Conservation (phyloP, 2,888 invertebrate genomes). For the Sarcophaga variegata region DNA sequence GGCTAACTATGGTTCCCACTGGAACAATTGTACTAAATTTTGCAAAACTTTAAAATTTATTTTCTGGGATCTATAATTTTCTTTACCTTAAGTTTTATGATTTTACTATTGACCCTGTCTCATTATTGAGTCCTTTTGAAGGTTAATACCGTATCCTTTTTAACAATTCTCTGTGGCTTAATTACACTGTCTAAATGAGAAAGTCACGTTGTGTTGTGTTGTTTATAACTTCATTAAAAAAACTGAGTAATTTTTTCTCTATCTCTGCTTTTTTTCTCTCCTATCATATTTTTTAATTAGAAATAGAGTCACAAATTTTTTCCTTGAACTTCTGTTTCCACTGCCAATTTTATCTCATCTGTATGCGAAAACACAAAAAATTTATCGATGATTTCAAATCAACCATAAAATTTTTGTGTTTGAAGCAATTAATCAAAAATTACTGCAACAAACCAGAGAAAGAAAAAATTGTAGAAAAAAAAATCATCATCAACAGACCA, state of each 20-base stretch:
- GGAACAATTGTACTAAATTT: no score
- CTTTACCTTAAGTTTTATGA: neutral
- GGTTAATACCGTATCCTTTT: no score
- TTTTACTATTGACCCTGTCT: neutral
- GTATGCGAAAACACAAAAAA: slow-evolving; percentile 38
- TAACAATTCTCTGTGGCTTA: slow-evolving; percentile 27
- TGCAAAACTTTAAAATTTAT: no score
- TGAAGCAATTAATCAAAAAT: slow-evolving; percentile 68
- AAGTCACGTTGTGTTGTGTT: slow-evolving; percentile 22
- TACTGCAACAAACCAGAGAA: slow-evolving; percentile 55
- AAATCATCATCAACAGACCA: slow-evolving; percentile 15
- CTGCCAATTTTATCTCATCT: slow-evolving; percentile 19
- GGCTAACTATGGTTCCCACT: no score
- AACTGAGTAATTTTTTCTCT: neutral
- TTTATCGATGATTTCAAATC: slow-evolving; percentile 65
- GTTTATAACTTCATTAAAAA: slow-evolving; percentile 31
- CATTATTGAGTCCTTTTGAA: neutral
- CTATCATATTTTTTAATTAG: neutral
- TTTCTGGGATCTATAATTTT: neutral
- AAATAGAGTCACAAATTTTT: slow-evolving; percentile 17
- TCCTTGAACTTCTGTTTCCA: slow-evolving; percentile 46
- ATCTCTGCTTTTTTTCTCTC: neutral
- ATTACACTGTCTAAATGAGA: slow-evolving; percentile 10
- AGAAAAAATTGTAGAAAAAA: slow-evolving; percentile 6
- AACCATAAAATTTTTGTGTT: slow-evolving; percentile 62